These are phyloP conservation scores for Leptosomus discolor DNA, from an alignment of 2,113 vertebrate species.

Conservation along the genomic window DNA sequence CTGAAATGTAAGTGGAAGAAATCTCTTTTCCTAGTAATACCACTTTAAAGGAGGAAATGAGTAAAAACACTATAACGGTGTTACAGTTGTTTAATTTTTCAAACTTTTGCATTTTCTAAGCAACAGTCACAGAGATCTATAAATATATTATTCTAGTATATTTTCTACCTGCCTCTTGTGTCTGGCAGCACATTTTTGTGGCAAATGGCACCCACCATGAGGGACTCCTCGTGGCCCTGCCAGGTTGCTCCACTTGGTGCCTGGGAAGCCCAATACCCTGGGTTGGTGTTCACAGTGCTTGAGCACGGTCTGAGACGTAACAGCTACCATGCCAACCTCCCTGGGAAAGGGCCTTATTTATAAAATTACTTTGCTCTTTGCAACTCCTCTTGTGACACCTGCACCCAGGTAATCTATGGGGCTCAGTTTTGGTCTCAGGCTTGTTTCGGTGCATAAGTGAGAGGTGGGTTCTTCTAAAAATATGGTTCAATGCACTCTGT, in stretches of 20 bases:
- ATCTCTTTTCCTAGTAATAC: not conserved
- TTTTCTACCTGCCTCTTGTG: not conserved
- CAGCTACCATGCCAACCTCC: accelerated
- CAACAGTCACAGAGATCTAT: not conserved
- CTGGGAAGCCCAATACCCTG: not conserved
- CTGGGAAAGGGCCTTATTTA: not conserved
- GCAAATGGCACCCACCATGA: accelerated
- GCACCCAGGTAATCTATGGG: too few relatives aligned
- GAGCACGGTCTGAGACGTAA: not conserved
- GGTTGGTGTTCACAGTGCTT: not conserved
- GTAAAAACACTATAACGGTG: not conserved
- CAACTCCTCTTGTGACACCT: not conserved
- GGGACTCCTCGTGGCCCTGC: not conserved
- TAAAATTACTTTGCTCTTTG: not conserved
- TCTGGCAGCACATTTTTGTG: not conserved
- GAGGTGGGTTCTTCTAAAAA: not conserved
- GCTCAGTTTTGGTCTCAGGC: not conserved
- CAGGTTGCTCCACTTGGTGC: accelerated
- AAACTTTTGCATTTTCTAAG: not conserved
- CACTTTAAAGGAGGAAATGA: not conserved
- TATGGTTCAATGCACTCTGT: accelerated
- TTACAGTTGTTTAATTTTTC: not conserved
- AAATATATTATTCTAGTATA: not conserved
- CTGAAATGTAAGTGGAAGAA: not conserved
- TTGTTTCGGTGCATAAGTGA: not conserved